Base-by-base conservation (phyloP, 2,113 vertebrate genomes). In the Melospiza georgiana region DNA sequence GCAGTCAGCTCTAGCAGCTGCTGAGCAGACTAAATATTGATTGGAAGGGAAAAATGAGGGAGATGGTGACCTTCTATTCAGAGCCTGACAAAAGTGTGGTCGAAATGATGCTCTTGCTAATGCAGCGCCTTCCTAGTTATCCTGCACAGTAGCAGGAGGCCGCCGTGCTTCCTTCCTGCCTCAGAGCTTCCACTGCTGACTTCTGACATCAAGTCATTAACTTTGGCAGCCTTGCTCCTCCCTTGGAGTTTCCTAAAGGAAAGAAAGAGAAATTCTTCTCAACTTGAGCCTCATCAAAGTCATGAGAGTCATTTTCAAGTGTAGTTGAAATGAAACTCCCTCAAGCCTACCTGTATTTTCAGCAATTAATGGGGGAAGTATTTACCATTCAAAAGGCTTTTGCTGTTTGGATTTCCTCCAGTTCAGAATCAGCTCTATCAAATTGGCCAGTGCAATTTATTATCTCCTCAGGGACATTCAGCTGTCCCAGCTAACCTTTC, bases 401-500 rank as follows among this genome's bases (percentile, higher is more conserved):
- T 51, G 76, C 83, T 86, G 28, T 92, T 91, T 96, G 95, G 93
- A 96, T 78, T 94, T 94, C 58, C 54, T 96, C 83, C 94, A 96
- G 81, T 90, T 95, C 76, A 72, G 66, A 96, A 92, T 95, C 83
- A 88, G 41, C 61, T 94, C 83, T 90, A 87, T 88, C 92, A 94
- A 96, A 96, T 95, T 93, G 90, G 79, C 83, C 82, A 92, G 12
- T 87, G 79, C 83, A 96, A 94, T 97, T 95, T 95, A 95, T 96
- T 96, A 95, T 93, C 83, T 96, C 94, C 92, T 90, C 88, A 63
- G 92, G 93, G 95, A 92, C 93, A 89, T 96, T 95, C 92, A 95
- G 59, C 88, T 96, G 92, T 96, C 95, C 93, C 88, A 90, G 69
- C 85, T 94, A 92, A 96, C 94, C 90, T 93, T 97, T 96, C 95